Percentiles rank a stretch among this genome's conserved stretches.
Conservation (phyloP, 2,888 invertebrate species). For the Empis stercorea region DNA sequence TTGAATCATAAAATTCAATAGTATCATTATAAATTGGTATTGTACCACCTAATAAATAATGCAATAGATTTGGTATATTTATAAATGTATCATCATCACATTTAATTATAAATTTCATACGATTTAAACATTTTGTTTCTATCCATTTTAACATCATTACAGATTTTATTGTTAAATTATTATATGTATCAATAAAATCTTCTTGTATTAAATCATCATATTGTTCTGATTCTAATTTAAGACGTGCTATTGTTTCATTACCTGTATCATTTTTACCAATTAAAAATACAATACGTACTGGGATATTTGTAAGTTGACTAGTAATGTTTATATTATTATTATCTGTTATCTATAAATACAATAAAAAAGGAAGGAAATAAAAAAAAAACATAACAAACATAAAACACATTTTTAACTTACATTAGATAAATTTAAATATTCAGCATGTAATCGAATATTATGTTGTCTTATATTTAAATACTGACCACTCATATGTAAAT, state of each 20-base stretch:
- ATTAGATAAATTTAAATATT: constrained; percentile 20
- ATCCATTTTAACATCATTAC: constrained; percentile 77
- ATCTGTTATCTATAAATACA: neutral
- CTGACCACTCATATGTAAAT: constrained; percentile 24
- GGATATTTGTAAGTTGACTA: constrained; percentile 14
- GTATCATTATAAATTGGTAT: constrained; percentile 35
- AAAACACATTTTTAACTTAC: neutral
- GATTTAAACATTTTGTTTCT: constrained; percentile 46
- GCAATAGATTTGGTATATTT: constrained; percentile 55
- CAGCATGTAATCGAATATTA: constrained; percentile 21
- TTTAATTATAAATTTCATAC: constrained; percentile 61
- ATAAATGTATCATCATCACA: constrained; percentile 81
- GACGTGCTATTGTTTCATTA: constrained; percentile 46
- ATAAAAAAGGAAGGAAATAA: neutral
- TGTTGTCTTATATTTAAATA: constrained; percentile 23
- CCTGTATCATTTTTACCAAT: constrained; percentile 25
- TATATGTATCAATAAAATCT: constrained; percentile 69
- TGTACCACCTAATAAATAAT: constrained; percentile 37
- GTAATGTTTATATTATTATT: neutral
- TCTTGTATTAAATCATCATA: constrained; percentile 73
- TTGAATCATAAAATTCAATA: constrained; percentile 25
- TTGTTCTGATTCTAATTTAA: constrained; percentile 51
- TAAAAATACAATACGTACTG: constrained; percentile 28
- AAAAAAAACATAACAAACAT: too few species aligned
- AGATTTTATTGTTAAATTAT: constrained; percentile 75